Evolutionary conservation across 1,140 invertebrate genomes (phyloP).

Genomic region (Ridgeia piscesae): DNA sequence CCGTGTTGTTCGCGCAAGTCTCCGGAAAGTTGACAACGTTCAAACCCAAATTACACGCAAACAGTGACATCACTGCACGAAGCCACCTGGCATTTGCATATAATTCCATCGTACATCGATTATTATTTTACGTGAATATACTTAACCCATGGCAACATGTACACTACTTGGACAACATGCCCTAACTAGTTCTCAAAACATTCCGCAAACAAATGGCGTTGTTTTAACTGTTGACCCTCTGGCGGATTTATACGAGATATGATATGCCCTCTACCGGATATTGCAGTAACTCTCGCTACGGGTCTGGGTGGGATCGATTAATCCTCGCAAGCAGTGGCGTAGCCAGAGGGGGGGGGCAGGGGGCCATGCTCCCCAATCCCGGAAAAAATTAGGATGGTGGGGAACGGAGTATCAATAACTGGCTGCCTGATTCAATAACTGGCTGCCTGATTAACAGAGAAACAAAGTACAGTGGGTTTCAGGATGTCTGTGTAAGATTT

Average conservation of each 20-base stretch:
- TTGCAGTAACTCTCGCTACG: too few relatives aligned
- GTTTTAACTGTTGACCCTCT: neutral
- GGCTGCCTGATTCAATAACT: too few relatives aligned
- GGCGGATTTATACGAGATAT: neutral
- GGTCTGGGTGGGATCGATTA: too few relatives aligned
- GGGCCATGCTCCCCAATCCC: too few relatives aligned
- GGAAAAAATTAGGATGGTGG: too few relatives aligned
- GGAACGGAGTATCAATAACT: too few relatives aligned
- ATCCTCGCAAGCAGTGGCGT: too few relatives aligned
- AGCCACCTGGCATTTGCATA: neutral
- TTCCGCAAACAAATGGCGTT: neutral
- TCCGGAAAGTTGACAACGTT: neutral
- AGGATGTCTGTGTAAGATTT: too few relatives aligned
- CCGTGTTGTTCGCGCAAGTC: neutral
- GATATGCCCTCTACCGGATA: too few relatives aligned
- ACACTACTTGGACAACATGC: neutral
- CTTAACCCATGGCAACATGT: neutral
- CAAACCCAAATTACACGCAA: neutral
- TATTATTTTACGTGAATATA: neutral
- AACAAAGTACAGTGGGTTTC: too few relatives aligned
- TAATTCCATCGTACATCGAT: neutral
- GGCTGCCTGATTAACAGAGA: too few relatives aligned
- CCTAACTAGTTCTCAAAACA: neutral
- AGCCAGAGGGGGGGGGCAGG: too few relatives aligned
- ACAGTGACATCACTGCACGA: neutral